Evolutionary conservation across 2,888 invertebrate genomes (phyloP), one percentile per base, ranked within the genome.

Genomic region (Mongoloraphidia duomilia): DNA sequence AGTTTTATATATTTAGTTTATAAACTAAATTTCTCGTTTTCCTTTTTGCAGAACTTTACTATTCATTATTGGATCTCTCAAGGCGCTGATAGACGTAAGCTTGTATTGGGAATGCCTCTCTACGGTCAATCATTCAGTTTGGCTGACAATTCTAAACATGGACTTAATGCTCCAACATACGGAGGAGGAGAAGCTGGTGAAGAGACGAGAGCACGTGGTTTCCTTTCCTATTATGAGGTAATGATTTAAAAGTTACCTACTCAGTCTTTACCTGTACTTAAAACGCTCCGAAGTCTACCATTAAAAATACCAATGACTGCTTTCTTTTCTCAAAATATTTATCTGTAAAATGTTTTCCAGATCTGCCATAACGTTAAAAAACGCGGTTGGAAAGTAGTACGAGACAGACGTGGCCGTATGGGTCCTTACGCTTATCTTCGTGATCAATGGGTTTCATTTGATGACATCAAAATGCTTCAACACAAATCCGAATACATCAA

Each of bases 391-490:
- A 76, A 76, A 37, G 81, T 88, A 8, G 77, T 83, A 1, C 76
- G 85, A 49, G 90, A 92, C 61, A 75, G 80, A 0, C 76, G 83
- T 47, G 84, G 87, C 42, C 74, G 87, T 17, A 89, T 92, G 68
- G 93, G 92, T 0, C 93, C 93, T 0, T 92, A 90, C 61, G 89
- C 92, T 0, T 84, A 82, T 55, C 69, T 74, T 51, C 73, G 82
- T 26, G 88, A 91, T 63, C 93, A 94, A 60, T 94, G 93, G 93
- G 92, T 92, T 8, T 88, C 90, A 8, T 94, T 90, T 59, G 94
- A 94, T 61, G 93, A 94, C 63, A 78, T 82, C 36, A 76, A 77
- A 36, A 91, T 90, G 79, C 80, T 89, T 14, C 74, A 80, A 34
- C 81, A 86, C 58, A 93, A 93, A 66, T 81, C 89, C 3, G 82